Evolutionary conservation across 2,888 invertebrate genomes (phyloP).

Genomic region (Rotaria sp.): DNA sequence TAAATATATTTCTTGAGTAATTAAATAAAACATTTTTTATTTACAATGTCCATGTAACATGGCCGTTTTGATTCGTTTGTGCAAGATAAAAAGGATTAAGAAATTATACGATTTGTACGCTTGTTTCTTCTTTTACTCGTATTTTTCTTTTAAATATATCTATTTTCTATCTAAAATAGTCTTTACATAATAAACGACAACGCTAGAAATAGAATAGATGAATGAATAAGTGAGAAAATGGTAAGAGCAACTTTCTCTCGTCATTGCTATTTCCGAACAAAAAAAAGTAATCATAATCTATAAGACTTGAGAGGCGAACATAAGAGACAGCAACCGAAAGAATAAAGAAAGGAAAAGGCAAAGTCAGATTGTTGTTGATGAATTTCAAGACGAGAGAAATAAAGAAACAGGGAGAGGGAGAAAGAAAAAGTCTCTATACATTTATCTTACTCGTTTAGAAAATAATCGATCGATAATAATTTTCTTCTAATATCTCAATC

Average conservation of each 20-base stretch:
- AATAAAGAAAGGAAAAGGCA: too few species aligned
- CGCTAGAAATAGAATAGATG: background rate
- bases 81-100: too few species aligned
- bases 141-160: background rate
- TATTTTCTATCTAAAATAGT: background rate
- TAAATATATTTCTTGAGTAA: too few species aligned
- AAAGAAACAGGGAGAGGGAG: too few species aligned
- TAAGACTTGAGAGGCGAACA: background rate
- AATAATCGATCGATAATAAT: conserved; percentile 1
- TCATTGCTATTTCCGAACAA: background rate
- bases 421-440: background rate
- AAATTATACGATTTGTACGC: too few species aligned
- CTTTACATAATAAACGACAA: background rate
- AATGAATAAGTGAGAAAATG: background rate
- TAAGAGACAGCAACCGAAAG: background rate
- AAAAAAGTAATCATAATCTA: conserved; percentile 17
- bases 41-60: background rate
- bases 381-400: background rate
- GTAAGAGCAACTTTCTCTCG: background rate
- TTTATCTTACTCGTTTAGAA: background rate
- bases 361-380: too few species aligned
- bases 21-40: too few species aligned
- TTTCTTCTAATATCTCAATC: background rate
- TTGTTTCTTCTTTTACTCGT: background rate
- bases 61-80: too few species aligned